phyloP scores from a whole-genome alignment of 2,797 vertebrate species.

The Morelia viridis region DNA sequence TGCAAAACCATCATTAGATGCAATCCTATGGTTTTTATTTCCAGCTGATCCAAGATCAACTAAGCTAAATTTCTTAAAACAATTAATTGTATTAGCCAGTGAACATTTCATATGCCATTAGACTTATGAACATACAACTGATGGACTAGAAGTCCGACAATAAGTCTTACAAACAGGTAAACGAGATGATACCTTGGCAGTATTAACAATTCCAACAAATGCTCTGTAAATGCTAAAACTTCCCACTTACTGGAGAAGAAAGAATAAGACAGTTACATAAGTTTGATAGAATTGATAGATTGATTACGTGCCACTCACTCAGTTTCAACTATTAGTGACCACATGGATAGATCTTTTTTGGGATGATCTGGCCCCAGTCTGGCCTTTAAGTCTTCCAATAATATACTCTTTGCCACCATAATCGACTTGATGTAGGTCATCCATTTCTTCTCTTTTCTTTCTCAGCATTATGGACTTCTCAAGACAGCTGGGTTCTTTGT shows the following conservation, averaged over 20 bases:
- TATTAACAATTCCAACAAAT: conserved; percentile 58
- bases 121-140: conserved; percentile 36
- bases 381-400: not conserved
- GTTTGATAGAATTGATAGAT: conserved; percentile 12
- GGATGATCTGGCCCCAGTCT: not conserved
- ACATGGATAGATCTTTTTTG: not conserved
- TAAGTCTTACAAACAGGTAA: conserved; percentile 50
- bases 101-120: conserved; percentile 41
- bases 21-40: not conserved
- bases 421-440: not conserved
- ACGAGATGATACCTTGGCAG: conserved; percentile 53
- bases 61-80: not conserved
- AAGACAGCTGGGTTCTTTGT: not conserved
- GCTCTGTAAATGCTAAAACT: conserved; percentile 49
- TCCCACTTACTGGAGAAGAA: conserved; percentile 48
- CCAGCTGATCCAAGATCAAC: not conserved
- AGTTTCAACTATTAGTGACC: not conserved
- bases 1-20: not conserved
- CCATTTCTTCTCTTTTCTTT: not conserved
- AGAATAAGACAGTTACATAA: conserved; percentile 58
- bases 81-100: conserved; percentile 20
- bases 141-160: conserved; percentile 48
- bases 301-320: not conserved
- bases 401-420: not conserved
- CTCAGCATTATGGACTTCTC: not conserved